A percentile compares a stretch with the other conserved stretches of the same genome.
Conservation (phyloP, 2,113 vertebrate genomes). For the Callipepla californica region DNA sequence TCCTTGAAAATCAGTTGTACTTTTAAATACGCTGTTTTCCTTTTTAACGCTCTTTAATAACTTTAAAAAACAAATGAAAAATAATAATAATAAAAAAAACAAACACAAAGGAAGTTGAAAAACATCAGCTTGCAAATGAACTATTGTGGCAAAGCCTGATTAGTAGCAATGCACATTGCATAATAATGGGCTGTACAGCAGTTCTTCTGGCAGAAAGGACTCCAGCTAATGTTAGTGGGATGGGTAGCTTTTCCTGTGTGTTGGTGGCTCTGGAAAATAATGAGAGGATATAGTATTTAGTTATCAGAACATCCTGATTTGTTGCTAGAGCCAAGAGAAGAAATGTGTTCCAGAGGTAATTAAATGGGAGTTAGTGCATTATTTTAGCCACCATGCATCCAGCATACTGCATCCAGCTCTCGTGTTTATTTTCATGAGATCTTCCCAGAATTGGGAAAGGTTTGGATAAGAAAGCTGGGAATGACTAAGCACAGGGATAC, state of each 20-base stretch:
- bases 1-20: neutral
- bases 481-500: conserved; percentile 6
- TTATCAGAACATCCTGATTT: neutral
- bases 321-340: neutral
- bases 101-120: neutral
- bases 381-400: neutral
- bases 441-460: neutral
- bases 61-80: neutral
- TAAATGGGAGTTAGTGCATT: neutral
- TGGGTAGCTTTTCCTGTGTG: neutral
- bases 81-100: neutral
- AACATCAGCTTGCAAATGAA: neutral
- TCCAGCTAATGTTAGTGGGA: neutral
- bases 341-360: neutral
- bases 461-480: neutral
- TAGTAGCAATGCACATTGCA: neutral
- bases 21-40: neutral
- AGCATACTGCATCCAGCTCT: neutral
- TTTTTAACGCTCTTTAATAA: neutral
- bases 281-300: neutral
- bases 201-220: neutral
- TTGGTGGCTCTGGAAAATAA: neutral
- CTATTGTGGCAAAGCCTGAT: fast-evolving
- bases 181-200: neutral
- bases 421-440: neutral